Evolutionary conservation across 2,797 vertebrate genomes (phyloP), one percentile per base, ranked within the genome.

Genomic region (Buphagus erythrorhynchus): DNA sequence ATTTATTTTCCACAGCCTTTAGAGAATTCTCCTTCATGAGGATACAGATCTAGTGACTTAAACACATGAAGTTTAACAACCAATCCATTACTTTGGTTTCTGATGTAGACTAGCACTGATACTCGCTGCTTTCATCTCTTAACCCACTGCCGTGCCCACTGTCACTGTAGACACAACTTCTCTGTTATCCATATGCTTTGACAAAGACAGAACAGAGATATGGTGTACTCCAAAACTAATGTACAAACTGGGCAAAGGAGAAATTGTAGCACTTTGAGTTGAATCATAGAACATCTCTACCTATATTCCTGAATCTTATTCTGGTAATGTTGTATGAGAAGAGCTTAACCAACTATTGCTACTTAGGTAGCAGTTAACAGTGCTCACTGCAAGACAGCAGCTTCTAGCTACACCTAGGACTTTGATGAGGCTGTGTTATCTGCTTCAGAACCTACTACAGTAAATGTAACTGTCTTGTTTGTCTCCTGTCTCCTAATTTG

Each of bases 61-160:
- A 38, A 71, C 0, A 0, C 25, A 54, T 25, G 20, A 7, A 46
- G 13, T 51, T 76, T 29, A 83, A 68, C 0, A 5, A n/a, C 9
- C 29, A 65, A 24, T 6, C 49, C 28, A 13, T 16, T 49, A 5
- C 21, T 63, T 42, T 21, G 22, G 16, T 25, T 80, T 87, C 58
- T 66, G 35, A 66, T 18, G 35, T 3, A 42, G 43, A 10, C 45
- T 26, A 72, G 22, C 55, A 40, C 43, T 24, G 21, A 45, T 26
- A 68, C 6, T 10, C 54, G 54, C 1, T 3, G 19, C 24, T 91
- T 78, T 84, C 29, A 75, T 46, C 58, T 45, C 67, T 52, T 31
- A 66, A 45, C 25, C 12, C 21, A 22, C 57, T 66, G 55, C 29
- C n/a, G 3, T 26, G 62, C 25, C 55, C 63, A 33, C 48, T 46